Percentiles rank a stretch among this genome's conserved stretches.
phyloP scores from a whole-genome alignment of 1,140 invertebrate genomes.

The Papilio xuthus region DNA sequence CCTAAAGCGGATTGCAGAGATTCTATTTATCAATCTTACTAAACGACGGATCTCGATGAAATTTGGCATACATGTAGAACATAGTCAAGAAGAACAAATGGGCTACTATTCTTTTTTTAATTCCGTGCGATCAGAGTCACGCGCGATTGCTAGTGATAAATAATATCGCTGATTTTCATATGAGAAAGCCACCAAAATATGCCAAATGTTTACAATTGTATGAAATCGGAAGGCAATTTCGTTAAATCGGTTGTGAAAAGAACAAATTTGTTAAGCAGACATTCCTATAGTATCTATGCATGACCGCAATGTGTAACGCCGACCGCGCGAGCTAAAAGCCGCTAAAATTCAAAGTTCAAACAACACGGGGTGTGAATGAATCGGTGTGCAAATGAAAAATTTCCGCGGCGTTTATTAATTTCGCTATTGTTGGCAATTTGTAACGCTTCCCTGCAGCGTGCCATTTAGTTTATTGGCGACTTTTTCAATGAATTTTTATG shows the following conservation, averaged over 20 bases:
- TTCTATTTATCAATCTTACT: no score
- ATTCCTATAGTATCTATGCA: slow-evolving; percentile 47
- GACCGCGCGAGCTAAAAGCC: slow-evolving; percentile 37
- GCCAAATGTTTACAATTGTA: no score
- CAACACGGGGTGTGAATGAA: slow-evolving; percentile 61
- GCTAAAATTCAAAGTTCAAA: slow-evolving; percentile 62
- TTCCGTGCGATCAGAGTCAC: no score
- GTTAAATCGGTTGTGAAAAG: slow-evolving; percentile 5
- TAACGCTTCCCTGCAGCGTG: slow-evolving; percentile 47
- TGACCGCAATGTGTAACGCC: slow-evolving; percentile 42
- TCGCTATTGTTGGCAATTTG: slow-evolving; percentile 73
- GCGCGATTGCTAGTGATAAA: no score
- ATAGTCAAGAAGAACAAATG: no score
- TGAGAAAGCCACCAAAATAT: no score
- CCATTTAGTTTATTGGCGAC: slow-evolving; percentile 52
- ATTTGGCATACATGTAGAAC: no score
- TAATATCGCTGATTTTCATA: no score
- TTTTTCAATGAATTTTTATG: slow-evolving; percentile 28
- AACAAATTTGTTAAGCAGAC: slow-evolving; percentile 46
- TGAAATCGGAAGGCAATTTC: background rate
- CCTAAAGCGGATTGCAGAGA: no score
- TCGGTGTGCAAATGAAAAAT: slow-evolving; percentile 72
- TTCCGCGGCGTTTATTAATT: slow-evolving; percentile 68
- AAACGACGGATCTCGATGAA: no score
- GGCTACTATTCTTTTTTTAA: no score